phyloP scores from a whole-genome alignment of 2,797 vertebrate species.

The Gymnothorax javanicus region DNA sequence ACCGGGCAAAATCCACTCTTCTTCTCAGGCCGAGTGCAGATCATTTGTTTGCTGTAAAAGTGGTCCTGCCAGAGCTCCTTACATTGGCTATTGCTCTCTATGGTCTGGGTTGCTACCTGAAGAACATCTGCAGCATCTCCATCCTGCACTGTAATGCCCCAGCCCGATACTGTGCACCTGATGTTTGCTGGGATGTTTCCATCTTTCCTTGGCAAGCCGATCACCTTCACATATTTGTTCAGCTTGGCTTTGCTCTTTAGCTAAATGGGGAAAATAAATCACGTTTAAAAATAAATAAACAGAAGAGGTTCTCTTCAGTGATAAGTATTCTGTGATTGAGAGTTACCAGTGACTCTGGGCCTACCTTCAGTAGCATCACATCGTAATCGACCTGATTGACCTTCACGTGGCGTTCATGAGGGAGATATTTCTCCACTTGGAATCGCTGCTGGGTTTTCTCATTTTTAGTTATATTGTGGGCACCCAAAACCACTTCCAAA shows the following conservation, averaged over 20 bases:
- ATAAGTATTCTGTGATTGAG: too few relatives aligned
- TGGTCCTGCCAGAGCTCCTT: rapidly evolving
- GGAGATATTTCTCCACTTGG: constrained; percentile 36
- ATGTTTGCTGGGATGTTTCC: constrained; percentile 18
- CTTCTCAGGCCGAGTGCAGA: constrained; percentile 59
- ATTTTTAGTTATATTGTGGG: constrained; percentile 52
- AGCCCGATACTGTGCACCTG: constrained; percentile 63
- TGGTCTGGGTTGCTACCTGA: constrained; percentile 51
- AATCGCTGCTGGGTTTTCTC: constrained; percentile 64
- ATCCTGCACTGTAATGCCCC: constrained; percentile 47
- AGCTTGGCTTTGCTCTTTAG: constrained; percentile 55
- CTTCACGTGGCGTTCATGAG: constrained; percentile 38
- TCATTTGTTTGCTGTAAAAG: constrained; percentile 50
- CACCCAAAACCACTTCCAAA: constrained; percentile 64
- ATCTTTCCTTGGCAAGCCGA: constrained; percentile 50
- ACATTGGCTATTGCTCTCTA: constrained; percentile 42
- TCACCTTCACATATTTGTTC: constrained; percentile 49
- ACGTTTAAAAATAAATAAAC: too few relatives aligned
- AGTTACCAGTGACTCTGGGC: not conserved
- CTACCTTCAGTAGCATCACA: constrained; percentile 71
- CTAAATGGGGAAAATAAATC: constrained; percentile 45
- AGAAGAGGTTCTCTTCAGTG: not conserved
- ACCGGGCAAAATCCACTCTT: constrained; percentile 64
- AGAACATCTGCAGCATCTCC: constrained; percentile 31
- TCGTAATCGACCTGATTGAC: constrained; percentile 37